Conservation (phyloP, 2,113 vertebrate species). For the Pomatostomus ruficeps region DNA sequence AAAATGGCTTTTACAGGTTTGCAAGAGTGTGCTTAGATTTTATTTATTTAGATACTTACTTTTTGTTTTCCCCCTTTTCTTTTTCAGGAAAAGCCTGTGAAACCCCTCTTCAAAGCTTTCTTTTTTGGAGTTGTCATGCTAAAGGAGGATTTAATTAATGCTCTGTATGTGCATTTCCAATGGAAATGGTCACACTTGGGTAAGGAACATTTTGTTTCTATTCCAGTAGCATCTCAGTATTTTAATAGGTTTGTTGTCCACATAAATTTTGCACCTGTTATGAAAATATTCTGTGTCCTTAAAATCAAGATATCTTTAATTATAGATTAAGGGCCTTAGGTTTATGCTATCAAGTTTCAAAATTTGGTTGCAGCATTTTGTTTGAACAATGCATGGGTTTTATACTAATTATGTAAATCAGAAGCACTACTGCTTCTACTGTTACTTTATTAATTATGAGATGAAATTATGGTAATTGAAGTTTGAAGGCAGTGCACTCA, state of each 20-base stretch:
- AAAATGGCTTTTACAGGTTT: neutral
- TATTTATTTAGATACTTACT: neutral
- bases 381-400: neutral
- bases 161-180: neutral
- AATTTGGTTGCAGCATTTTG: neutral
- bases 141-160: neutral
- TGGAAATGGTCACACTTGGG: neutral
- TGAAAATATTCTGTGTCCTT: neutral
- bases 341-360: neutral
- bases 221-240: neutral
- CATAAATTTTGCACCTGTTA: neutral
- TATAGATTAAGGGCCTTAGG: neutral
- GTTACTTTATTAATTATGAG: neutral
- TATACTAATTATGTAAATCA: neutral
- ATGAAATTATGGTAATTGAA: neutral
- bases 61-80: neutral
- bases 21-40: neutral
- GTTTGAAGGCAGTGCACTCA: neutral
- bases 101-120: neutral
- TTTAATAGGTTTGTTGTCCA: neutral
- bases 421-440: neutral
- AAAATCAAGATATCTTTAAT: neutral
- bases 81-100: neutral
- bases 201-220: neutral
- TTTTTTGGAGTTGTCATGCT: neutral